Evolutionary conservation across 2,113 vertebrate species (phyloP).

Genomic region (Bubo blakistoni): DNA sequence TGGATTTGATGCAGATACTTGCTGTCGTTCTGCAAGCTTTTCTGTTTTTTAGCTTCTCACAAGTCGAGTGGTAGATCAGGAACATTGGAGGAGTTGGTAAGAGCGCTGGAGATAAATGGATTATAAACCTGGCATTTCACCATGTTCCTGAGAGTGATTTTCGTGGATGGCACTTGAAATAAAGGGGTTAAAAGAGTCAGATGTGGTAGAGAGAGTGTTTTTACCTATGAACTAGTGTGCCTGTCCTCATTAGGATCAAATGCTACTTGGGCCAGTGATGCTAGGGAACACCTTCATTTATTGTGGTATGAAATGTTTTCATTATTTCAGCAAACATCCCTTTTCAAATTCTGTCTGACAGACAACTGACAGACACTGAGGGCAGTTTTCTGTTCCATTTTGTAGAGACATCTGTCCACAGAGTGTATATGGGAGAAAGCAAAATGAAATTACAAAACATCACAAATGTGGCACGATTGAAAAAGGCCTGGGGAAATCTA

Average conservation of each 20-base stretch:
- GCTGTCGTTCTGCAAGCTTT: background rate
- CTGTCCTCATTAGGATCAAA: constrained; percentile 11
- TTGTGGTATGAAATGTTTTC: background rate
- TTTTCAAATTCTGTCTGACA: background rate
- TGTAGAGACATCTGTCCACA: background rate
- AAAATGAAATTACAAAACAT: background rate
- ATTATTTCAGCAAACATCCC: background rate
- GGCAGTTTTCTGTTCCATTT: background rate
- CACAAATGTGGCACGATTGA: background rate
- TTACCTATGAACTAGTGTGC: background rate
- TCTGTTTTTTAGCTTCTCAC: background rate
- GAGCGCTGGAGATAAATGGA: background rate
- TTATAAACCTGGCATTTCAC: background rate
- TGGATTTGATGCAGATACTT: background rate
- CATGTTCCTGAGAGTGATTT: background rate
- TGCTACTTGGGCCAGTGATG: background rate
- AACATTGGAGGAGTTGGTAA: background rate
- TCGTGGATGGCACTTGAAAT: background rate
- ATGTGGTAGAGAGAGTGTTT: background rate
- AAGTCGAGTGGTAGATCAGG: background rate
- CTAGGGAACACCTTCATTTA: background rate
- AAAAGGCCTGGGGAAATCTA: background rate
- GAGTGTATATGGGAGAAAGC: background rate
- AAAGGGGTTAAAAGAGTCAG: background rate
- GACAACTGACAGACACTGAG: background rate